A percentile compares a stretch with the other conserved stretches of the same genome.
Conservation (phyloP, 2,888 invertebrate species). For the Julus scandinavius region DNA sequence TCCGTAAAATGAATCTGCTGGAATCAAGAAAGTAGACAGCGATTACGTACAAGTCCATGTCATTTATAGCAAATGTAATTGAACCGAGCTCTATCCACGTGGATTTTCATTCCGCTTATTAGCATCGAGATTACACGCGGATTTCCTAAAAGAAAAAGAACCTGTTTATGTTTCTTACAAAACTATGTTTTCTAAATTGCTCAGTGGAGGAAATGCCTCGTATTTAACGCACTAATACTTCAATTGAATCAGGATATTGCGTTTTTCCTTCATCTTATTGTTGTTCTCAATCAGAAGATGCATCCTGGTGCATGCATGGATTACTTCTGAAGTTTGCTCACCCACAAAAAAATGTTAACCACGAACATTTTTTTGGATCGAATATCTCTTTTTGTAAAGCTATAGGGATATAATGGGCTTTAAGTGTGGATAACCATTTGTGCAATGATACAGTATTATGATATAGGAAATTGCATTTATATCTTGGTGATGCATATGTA, state of each 20-base stretch:
- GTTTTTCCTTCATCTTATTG: background rate
- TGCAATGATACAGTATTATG: no score
- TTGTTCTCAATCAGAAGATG: background rate
- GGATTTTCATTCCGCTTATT: slow-evolving; percentile 15
- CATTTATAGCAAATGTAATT: slow-evolving; percentile 28
- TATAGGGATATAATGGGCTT: background rate
- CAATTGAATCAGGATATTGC: slow-evolving; percentile 9
- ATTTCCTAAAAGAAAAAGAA: background rate
- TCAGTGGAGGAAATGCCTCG: slow-evolving; percentile 9
- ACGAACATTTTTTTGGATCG: background rate
- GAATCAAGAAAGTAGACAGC: slow-evolving; percentile 38
- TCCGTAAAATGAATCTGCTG: slow-evolving; percentile 27
- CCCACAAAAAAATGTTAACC: background rate
- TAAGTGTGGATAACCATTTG: no score
- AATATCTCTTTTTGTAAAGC: background rate
- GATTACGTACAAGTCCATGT: slow-evolving; percentile 19
- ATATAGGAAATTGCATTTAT: no score
- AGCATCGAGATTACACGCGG: slow-evolving; percentile 28
- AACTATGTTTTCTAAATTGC: background rate
- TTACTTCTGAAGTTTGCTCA: background rate
- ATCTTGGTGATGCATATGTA: no score
- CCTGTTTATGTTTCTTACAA: background rate
- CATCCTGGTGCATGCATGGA: background rate
- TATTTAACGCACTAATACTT: slow-evolving; percentile 34
- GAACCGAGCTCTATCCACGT: background rate